A percentile compares a stretch with the other conserved stretches of the same genome.
Conservation (phyloP, 64 coral and sea anemone species). For the Platygyra sinensis region DNA sequence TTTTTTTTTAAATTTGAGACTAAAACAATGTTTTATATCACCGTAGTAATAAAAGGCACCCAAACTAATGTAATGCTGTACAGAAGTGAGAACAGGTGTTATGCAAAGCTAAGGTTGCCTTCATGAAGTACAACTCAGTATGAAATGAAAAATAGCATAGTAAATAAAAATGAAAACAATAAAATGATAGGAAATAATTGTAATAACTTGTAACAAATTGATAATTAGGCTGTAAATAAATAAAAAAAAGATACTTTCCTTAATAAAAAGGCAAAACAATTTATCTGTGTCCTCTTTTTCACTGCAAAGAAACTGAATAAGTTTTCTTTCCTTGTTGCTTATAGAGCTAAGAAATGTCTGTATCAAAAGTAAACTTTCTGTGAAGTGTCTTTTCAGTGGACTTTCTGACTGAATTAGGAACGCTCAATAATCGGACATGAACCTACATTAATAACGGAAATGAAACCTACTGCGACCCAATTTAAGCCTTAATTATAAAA, state of each 20-base stretch:
- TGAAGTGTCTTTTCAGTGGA: background rate
- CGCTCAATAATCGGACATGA: no score
- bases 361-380: background rate
- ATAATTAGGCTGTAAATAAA: background rate
- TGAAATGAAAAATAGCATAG: background rate
- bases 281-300: background rate
- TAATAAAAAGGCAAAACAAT: constrained; percentile 15
- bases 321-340: background rate
- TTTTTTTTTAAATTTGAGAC: no score
- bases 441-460: no score
- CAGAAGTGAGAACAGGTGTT: no score
- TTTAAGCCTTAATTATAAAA: no score
- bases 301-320: background rate
- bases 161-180: background rate
- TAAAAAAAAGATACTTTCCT: background rate
- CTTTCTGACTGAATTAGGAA: no score
- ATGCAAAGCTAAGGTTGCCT: no score
- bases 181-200: background rate
- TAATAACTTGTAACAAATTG: background rate
- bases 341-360: background rate
- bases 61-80: no score
- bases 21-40: no score
- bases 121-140: background rate
- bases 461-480: no score
- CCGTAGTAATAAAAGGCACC: no score